These are phyloP conservation scores for Oceanodroma leucorhoa DNA, from an alignment of 2,797 vertebrate species.

Conservation along the genomic window DNA sequence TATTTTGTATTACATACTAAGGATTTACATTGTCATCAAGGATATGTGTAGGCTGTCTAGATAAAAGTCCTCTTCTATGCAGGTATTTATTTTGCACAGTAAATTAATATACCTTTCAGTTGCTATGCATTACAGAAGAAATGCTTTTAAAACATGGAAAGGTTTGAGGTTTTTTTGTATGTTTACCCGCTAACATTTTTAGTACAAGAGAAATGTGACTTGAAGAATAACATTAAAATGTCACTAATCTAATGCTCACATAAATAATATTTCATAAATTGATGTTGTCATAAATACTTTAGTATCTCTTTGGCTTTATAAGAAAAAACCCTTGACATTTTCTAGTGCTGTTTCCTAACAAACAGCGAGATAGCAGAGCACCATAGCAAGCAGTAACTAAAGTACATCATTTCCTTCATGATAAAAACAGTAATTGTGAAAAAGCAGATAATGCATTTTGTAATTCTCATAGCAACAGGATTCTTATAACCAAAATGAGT, in stretches of 20 bases:
- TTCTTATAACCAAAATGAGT: background rate
- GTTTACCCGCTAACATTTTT: background rate
- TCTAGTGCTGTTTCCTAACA: background rate
- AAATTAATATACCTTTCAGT: background rate
- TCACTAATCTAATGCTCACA: background rate
- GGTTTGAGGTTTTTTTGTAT: rapidly evolving
- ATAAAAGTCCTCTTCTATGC: background rate
- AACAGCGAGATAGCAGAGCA: background rate
- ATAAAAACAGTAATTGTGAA: background rate
- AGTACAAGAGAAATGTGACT: background rate
- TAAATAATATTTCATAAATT: background rate
- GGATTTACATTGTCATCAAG: background rate
- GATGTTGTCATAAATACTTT: background rate
- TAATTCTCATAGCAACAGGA: background rate
- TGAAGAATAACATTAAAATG: background rate
- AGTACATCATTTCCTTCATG: background rate
- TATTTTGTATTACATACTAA: background rate
- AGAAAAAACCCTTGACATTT: background rate
- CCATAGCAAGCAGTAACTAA: background rate
- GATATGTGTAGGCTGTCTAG: background rate
- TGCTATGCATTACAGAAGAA: background rate
- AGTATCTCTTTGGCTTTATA: background rate
- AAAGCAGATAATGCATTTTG: background rate
- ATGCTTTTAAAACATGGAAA: background rate
- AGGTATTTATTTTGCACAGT: background rate